Conservation (phyloP, 2,113 vertebrate genomes). For the Pterocles burchelli region DNA sequence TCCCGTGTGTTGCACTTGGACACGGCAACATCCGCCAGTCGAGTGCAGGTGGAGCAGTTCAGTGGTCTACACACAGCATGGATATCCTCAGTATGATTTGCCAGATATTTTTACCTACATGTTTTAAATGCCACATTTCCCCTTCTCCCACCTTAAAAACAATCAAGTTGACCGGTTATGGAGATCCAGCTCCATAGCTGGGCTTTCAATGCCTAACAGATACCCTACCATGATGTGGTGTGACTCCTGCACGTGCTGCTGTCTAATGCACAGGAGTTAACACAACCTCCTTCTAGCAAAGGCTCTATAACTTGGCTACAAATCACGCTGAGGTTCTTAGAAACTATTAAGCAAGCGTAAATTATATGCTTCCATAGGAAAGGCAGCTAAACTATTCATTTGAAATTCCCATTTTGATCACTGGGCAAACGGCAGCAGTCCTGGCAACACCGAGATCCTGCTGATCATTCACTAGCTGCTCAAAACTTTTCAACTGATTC, state of each 20-base stretch:
- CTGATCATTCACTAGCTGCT: not conserved
- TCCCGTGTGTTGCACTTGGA: not conserved
- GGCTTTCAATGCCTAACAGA: not conserved
- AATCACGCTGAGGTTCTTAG: not conserved
- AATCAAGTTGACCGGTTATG: not conserved
- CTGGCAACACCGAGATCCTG: not conserved
- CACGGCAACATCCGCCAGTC: not conserved
- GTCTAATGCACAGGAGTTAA: fast-evolving
- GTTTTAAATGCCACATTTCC: not conserved
- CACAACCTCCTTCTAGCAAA: not conserved
- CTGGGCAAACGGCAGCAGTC: not conserved
- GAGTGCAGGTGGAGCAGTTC: not conserved
- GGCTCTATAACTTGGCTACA: not conserved
- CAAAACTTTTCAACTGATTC: not conserved
- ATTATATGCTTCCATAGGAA: not conserved
- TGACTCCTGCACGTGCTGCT: not conserved
- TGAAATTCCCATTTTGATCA: not conserved
- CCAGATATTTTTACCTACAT: not conserved
- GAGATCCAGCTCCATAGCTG: not conserved
- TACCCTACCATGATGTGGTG: not conserved
- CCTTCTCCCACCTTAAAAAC: not conserved
- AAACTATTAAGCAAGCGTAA: not conserved
- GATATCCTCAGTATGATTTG: not conserved
- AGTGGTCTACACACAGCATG: not conserved
- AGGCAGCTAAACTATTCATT: not conserved